Conservation (phyloP, 2,797 vertebrate species). For the Simalia tracyae region DNA sequence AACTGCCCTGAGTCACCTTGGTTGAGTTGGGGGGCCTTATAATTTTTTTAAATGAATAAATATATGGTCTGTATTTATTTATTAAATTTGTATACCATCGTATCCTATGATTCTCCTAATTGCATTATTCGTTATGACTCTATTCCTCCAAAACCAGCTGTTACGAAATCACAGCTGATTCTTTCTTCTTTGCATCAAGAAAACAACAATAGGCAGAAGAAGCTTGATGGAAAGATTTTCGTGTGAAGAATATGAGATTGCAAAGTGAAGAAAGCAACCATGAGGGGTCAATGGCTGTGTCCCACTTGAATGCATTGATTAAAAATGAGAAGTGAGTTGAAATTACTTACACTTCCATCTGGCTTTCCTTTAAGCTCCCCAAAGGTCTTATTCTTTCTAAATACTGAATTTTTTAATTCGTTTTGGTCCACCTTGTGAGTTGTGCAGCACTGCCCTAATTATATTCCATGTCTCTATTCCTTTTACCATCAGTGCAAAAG, state of each 20-base stretch:
- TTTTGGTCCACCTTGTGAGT: background rate
- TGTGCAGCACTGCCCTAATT: background rate
- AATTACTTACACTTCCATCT: background rate
- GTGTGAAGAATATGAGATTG: background rate
- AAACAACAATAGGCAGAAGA: background rate
- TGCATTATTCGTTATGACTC: background rate
- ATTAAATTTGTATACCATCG: background rate
- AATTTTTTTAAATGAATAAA: background rate
- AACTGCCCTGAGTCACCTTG: background rate
- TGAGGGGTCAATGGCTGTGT: background rate
- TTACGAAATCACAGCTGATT: background rate
- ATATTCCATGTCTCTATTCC: too few species aligned
- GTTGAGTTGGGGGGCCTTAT: background rate
- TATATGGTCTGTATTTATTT: background rate
- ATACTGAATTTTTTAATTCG: background rate
- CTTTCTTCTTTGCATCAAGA: background rate
- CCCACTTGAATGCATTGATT: background rate
- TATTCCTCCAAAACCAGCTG: background rate
- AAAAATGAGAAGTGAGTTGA: background rate
- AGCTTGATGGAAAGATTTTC: background rate
- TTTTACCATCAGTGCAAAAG: background rate
- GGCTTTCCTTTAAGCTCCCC: background rate
- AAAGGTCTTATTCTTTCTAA: background rate
- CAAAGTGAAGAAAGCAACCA: background rate
- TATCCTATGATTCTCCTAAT: background rate